phyloP scores from a whole-genome alignment of 2,113 vertebrate genomes.

The Tricholaema leucomelas region DNA sequence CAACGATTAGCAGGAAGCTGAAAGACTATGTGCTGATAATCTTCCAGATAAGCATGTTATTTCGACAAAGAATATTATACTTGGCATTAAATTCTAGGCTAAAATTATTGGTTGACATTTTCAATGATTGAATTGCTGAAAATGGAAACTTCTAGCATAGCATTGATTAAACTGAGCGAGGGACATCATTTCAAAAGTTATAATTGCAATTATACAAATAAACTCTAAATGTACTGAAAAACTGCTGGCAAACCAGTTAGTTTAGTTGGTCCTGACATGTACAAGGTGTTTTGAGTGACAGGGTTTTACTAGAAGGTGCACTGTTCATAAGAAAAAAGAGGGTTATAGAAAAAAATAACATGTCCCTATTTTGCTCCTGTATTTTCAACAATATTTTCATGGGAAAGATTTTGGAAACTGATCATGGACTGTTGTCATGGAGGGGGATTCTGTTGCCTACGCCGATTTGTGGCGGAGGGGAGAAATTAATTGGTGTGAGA shows the following conservation, averaged over 20 bases:
- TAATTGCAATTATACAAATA: constrained; percentile 43
- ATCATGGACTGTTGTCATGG: too few relatives aligned
- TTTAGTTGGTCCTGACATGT: neutral
- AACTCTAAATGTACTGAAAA: constrained; percentile 27
- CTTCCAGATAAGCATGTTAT: constrained; percentile 23
- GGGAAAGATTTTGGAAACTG: neutral
- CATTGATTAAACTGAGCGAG: constrained; percentile 49
- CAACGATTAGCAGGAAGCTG: constrained; percentile 50
- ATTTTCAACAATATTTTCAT: neutral
- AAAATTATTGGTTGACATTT: constrained; percentile 46
- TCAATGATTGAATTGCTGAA: constrained; percentile 64
- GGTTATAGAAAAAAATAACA: neutral
- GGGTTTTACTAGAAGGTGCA: neutral
- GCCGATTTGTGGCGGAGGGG: too few relatives aligned
- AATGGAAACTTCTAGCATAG: constrained; percentile 44
- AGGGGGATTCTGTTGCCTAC: too few relatives aligned
- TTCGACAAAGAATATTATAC: constrained; percentile 50
- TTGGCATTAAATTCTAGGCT: constrained; percentile 39
- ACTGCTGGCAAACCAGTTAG: neutral
- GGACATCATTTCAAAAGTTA: constrained; percentile 34
- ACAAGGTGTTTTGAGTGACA: neutral
- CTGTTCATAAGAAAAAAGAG: neutral
- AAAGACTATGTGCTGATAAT: constrained; percentile 25
- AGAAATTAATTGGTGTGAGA: too few relatives aligned
- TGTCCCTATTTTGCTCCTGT: too few relatives aligned